Evolutionary conservation across 2,113 vertebrate genomes (phyloP).

Genomic region (Hippocampus zosterae): DNA sequence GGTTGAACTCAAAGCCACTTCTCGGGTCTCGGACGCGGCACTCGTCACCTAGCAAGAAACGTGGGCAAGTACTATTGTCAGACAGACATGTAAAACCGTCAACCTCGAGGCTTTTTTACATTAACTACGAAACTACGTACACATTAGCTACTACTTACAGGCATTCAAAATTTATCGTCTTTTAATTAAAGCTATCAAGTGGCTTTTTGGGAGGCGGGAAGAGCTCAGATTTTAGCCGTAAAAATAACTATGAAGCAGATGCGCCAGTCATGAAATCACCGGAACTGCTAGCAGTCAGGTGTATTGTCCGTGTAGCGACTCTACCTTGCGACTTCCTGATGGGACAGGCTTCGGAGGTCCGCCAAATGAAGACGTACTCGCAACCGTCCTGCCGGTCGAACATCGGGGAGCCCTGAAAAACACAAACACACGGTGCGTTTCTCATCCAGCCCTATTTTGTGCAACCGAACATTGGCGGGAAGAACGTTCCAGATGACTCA

Average conservation of each 20-base stretch:
- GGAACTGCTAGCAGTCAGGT: background rate
- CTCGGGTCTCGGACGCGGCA: constrained; percentile 84
- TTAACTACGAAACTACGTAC: too few species aligned
- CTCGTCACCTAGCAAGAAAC: constrained; percentile 70
- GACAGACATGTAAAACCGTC: background rate
- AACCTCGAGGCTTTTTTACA: too few species aligned
- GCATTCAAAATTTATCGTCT: too few species aligned
- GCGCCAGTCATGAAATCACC: too few species aligned
- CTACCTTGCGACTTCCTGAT: constrained; percentile 79
- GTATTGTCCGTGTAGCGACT: background rate
- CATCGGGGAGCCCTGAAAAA: constrained; percentile 81
- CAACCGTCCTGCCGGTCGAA: constrained; percentile 81
- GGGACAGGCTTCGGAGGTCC: constrained; percentile 88
- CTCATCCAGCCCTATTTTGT: background rate
- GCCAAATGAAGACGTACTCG: constrained; percentile 92
- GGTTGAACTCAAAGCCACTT: constrained; percentile 79
- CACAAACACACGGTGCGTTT: background rate
- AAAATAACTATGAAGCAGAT: too few species aligned
- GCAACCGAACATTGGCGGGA: background rate
- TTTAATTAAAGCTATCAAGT: too few species aligned
- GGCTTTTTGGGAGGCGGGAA: too few species aligned
- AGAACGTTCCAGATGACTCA: constrained; percentile 51
- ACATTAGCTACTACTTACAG: too few species aligned
- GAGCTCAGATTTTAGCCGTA: too few species aligned
- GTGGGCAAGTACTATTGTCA: background rate